Percentiles rank a stretch among this genome's conserved stretches.
These are phyloP conservation scores for Tursiops truncatus DNA, from an alignment of 2,113 vertebrate species.

Conservation along the genomic window DNA sequence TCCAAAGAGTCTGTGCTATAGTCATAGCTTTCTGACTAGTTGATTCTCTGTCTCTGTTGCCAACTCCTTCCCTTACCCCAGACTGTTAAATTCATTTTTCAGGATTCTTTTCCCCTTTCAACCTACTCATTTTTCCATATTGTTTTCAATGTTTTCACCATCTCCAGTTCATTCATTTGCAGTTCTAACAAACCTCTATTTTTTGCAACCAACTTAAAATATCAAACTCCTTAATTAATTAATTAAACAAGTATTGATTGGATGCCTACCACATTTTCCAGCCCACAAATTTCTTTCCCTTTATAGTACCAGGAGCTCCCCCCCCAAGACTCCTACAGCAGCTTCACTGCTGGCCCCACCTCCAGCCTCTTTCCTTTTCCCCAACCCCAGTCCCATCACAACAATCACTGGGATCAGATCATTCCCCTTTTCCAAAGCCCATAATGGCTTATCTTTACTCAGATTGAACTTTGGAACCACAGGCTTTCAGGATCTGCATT, in stretches of 20 bases:
- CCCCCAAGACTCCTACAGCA: neutral
- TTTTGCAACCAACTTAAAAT: slow-evolving; percentile 13
- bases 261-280: neutral
- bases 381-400: neutral
- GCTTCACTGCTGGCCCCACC: neutral
- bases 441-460: neutral
- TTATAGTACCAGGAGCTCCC: neutral
- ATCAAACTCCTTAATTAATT: neutral
- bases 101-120: neutral
- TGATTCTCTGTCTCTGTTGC: neutral
- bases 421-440: neutral
- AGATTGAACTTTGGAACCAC: neutral
- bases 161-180: neutral
- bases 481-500: neutral
- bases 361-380: neutral
- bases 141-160: neutral
- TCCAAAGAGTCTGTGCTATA: neutral
- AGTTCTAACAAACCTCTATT: slow-evolving; percentile 30
- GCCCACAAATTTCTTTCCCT: neutral
- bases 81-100: neutral
- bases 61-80: neutral
- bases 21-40: neutral
- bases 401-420: neutral
- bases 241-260: neutral
- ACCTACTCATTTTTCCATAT: neutral